phyloP scores from a whole-genome alignment of 92 coral and sea anemone genomes.

The Phymanthus crucifer region DNA sequence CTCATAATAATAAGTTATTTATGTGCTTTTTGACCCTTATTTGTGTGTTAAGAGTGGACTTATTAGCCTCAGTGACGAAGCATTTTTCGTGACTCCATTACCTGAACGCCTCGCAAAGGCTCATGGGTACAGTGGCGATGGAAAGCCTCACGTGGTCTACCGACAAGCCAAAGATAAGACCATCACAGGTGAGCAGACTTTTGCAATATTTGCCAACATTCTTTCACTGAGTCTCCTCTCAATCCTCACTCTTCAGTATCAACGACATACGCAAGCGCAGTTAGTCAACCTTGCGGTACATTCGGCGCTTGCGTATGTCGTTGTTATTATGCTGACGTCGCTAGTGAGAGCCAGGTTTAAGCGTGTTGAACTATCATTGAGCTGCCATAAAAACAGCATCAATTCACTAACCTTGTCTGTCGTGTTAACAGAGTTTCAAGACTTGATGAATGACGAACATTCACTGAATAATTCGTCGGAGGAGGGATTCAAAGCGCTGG shows the following conservation, averaged over 20 bases:
- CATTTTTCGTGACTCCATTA: slow-evolving; percentile 8
- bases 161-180: not conserved
- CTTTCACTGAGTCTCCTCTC: too few relatives aligned
- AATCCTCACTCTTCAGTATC: too few relatives aligned
- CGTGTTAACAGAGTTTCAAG: not conserved
- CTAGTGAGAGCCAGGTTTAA: too few relatives aligned
- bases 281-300: too few relatives aligned
- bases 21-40: too few relatives aligned
- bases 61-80: not conserved
- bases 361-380: too few relatives aligned
- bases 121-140: slow-evolving; percentile 16
- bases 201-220: too few relatives aligned
- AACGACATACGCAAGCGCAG: too few relatives aligned
- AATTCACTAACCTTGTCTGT: not conserved
- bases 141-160: slow-evolving; percentile 23
- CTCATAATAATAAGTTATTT: too few relatives aligned
- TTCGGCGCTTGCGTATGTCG: too few relatives aligned
- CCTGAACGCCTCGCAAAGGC: slow-evolving; percentile 29
- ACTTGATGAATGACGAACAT: not conserved
- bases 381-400: too few relatives aligned
- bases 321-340: too few relatives aligned
- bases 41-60: slow-evolving; percentile 28
- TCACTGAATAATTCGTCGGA: not conserved
- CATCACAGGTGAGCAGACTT: not conserved
- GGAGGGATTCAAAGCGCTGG: slow-evolving; percentile 14